Evolutionary conservation across 2,797 vertebrate genomes (phyloP).

Genomic region (Xerus rutilus): DNA sequence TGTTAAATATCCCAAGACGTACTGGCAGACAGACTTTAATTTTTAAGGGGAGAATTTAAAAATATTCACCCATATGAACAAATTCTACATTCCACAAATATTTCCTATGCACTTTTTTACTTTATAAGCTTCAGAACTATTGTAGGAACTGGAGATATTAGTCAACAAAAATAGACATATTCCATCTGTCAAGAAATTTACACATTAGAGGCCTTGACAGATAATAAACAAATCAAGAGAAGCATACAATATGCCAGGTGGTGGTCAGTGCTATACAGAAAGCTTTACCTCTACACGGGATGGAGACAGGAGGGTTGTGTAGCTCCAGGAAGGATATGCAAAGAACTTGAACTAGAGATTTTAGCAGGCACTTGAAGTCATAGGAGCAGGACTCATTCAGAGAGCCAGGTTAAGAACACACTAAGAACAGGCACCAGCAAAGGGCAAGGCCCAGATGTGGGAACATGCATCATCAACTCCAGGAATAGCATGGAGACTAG

Average conservation of each 20-base stretch:
- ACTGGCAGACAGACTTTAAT: not conserved
- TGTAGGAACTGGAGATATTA: not conserved
- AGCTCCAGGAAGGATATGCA: not conserved
- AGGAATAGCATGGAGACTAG: not conserved
- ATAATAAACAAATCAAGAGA: not conserved
- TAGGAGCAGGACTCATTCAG: not conserved
- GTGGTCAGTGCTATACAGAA: not conserved
- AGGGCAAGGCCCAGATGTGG: not conserved
- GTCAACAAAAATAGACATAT: not conserved
- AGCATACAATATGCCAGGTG: not conserved
- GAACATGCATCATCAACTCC: not conserved
- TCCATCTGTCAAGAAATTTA: not conserved
- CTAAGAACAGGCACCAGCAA: not conserved
- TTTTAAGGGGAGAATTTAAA: not conserved
- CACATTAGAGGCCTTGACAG: not conserved
- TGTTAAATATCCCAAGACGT: not conserved
- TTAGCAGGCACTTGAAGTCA: not conserved
- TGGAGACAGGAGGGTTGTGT: not conserved
- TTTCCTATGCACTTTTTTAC: not conserved
- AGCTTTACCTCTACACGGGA: not conserved
- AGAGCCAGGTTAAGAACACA: not conserved
- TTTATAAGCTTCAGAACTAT: not conserved
- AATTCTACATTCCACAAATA: not conserved
- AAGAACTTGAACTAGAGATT: not conserved
- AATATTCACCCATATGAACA: not conserved